Evolutionary conservation across 30 jellyfish, hydroid and myxozoan species (phyloP).

Genomic region (Rhopilema esculentum): DNA sequence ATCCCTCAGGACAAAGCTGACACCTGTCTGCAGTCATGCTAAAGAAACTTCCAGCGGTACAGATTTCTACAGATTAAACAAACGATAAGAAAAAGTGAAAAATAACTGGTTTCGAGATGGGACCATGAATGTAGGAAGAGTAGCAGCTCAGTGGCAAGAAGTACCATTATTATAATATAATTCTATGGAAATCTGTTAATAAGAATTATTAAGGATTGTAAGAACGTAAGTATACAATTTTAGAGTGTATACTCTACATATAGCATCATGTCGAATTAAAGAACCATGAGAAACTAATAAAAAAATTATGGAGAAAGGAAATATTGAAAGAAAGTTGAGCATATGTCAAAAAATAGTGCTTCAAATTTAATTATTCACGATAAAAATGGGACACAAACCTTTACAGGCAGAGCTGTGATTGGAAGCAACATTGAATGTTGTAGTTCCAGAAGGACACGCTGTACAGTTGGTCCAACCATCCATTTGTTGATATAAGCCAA

Average conservation of each 20-base stretch:
- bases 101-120: too few species aligned
- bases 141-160: too few species aligned
- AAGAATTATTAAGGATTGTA: too few species aligned
- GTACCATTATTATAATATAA: too few species aligned
- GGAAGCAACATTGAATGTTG: constrained; percentile 75
- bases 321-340: not conserved
- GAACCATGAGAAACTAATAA: too few species aligned
- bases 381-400: constrained; percentile 55
- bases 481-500: constrained; percentile 77
- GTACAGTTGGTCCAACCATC: constrained; percentile 67
- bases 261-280: too few species aligned
- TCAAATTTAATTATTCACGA: not conserved
- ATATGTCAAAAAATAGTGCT: not conserved
- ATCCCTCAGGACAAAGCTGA: constrained; percentile 80
- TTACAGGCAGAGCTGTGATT: constrained; percentile 58
- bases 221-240: too few species aligned
- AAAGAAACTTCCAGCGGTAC: constrained; percentile 81
- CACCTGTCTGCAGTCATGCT: constrained; percentile 55
- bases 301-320: not conserved
- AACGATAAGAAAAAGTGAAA: too few species aligned
- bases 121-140: too few species aligned
- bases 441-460: constrained; percentile 72
- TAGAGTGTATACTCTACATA: too few species aligned
- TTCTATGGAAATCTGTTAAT: too few species aligned
- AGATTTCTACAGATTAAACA: too few species aligned